phyloP scores from a whole-genome alignment of 2,797 vertebrate species.

The Malacoctenus gilli region DNA sequence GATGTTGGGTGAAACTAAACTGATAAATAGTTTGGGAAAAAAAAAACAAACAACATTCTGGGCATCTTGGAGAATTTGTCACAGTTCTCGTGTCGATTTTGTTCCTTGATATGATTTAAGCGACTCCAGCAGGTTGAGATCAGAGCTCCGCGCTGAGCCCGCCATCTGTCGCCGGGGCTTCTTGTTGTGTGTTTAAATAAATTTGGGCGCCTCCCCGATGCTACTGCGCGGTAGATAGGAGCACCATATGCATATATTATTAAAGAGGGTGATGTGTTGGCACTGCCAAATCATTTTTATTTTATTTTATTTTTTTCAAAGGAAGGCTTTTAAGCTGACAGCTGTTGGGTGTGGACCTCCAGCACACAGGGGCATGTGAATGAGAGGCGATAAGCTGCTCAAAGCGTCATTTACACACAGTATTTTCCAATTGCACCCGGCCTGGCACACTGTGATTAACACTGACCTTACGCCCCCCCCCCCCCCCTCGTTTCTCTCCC shows the following conservation, averaged over 20 bases:
- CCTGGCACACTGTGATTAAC: conserved; percentile 33
- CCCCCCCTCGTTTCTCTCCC: not conserved
- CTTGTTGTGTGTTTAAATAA: not conserved
- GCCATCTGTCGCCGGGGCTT: not conserved
- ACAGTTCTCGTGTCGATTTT: not conserved
- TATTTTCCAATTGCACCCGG: conserved; percentile 1
- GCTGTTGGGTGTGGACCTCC: not conserved
- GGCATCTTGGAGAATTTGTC: not conserved
- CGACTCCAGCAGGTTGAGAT: not conserved
- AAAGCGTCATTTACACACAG: not conserved
- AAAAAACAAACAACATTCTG: too few relatives aligned
- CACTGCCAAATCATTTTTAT: not conserved
- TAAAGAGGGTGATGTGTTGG: not conserved
- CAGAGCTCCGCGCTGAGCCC: not conserved
- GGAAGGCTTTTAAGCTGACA: not conserved
- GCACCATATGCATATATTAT: not conserved
- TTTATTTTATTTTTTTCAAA: too few relatives aligned
- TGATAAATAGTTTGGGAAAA: not conserved
- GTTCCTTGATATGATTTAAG: not conserved
- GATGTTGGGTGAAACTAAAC: too few relatives aligned
- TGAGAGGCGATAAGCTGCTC: too few relatives aligned
- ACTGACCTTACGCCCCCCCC: conserved; percentile 15
- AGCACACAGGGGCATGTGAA: too few relatives aligned
- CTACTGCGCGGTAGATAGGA: not conserved
- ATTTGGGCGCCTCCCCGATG: not conserved